A percentile compares a stretch with the other conserved stretches of the same genome.
These are phyloP conservation scores for Vollenhovia emeryi DNA, from an alignment of 1,140 invertebrate genomes.

Conservation along the genomic window DNA sequence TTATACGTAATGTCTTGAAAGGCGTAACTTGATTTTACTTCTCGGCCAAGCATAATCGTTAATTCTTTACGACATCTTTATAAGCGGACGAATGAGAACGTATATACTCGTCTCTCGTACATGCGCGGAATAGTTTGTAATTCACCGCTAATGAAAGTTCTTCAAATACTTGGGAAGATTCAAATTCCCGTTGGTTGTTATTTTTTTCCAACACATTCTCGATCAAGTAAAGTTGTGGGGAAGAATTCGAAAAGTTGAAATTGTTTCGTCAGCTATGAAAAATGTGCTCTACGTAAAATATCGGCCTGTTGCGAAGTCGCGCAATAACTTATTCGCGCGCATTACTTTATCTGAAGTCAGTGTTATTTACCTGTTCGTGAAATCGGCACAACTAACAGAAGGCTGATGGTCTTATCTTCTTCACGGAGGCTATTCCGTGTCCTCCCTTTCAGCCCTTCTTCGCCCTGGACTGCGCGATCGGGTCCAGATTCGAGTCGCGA, in stretches of 20 bases:
- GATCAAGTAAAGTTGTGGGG: background rate
- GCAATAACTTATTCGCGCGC: background rate
- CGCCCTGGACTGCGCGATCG: background rate
- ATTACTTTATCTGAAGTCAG: conserved; percentile 5
- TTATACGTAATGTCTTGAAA: background rate
- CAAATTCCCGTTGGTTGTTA: conserved; percentile 12
- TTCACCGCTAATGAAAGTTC: background rate
- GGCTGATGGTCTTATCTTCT: conserved; percentile 15
- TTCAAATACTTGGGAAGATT: background rate
- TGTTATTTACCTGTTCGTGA: conserved; percentile 6
- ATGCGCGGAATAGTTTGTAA: background rate
- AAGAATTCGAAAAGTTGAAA: background rate
- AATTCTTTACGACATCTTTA: conserved; percentile 76
- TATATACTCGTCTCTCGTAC: background rate
- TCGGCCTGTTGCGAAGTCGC: background rate
- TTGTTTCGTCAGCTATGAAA: background rate
- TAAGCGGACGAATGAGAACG: conserved; percentile 57
- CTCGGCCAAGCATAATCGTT: conserved; percentile 76
- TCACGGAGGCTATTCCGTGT: background rate
- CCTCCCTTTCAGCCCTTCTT: background rate
- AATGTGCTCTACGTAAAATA: background rate
- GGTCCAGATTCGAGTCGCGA: conserved; percentile 18
- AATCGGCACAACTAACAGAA: conserved; percentile 18
- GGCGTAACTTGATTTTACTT: conserved; percentile 56
- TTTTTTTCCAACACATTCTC: conserved; percentile 1